phyloP scores from a whole-genome alignment of 2,888 invertebrate genomes.

The Auanema freiburgensis region DNA sequence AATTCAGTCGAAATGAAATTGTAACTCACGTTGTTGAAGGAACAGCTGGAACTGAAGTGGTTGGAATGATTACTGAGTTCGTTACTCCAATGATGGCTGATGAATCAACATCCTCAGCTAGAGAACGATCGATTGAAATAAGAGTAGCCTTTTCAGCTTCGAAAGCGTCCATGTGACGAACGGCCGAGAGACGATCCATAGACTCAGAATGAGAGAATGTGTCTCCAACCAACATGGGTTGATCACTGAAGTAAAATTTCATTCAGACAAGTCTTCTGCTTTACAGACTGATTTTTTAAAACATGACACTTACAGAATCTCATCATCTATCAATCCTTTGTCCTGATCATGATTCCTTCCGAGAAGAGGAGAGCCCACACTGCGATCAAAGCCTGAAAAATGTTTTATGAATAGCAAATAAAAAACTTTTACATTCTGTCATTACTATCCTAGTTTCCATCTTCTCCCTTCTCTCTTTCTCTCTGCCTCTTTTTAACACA shows the following conservation, averaged over 20 bases:
- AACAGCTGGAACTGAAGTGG: too few relatives aligned
- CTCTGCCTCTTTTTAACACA: too few relatives aligned
- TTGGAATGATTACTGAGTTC: too few relatives aligned
- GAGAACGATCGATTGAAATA: constrained; percentile 4
- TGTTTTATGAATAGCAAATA: constrained; percentile 1
- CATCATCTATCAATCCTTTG: constrained; percentile 51
- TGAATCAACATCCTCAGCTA: constrained; percentile 2
- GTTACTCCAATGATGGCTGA: background rate
- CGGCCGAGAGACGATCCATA: constrained; percentile 33
- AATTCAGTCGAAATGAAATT: too few relatives aligned
- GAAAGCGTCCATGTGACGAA: background rate
- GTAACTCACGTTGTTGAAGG: too few relatives aligned
- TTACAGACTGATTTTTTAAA: constrained; percentile 1
- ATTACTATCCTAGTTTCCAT: too few relatives aligned
- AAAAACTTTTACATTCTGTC: background rate
- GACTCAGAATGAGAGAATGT: constrained; percentile 44
- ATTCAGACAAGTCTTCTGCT: background rate
- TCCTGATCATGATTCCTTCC: constrained; percentile 12
- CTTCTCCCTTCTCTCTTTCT: too few relatives aligned
- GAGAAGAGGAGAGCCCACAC: background rate
- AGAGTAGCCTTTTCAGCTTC: constrained; percentile 4
- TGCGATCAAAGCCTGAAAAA: background rate
- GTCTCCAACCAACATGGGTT: constrained; percentile 53
- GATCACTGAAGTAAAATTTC: constrained; percentile 36
- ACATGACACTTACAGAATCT: constrained; percentile 41